Evolutionary conservation across 2,113 vertebrate genomes (phyloP), one percentile per base, ranked within the genome.

Genomic region (Cyprinus carpio): DNA sequence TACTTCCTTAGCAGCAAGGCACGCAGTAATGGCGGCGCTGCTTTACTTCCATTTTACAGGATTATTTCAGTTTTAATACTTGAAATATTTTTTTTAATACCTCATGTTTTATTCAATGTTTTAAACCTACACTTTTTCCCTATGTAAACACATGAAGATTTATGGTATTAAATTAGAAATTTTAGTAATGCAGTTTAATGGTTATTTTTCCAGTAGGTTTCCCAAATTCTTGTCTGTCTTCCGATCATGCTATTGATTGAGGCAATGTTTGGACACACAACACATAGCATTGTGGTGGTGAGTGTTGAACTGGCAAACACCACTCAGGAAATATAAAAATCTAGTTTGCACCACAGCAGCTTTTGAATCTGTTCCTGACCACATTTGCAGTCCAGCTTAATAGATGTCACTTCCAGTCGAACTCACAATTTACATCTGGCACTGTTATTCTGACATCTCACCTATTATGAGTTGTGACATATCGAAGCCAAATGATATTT

Each of bases 381-480:
- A 23, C 75, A 77, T 58, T 77, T 77, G 20, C 51, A 23, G 23
- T 80, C 13, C 15, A 12, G 58, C 46, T 80, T 46, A 80, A 80
- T 64, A 18, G 8, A 43, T 27, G 58, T 46, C 58, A 46, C 13
- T 80, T 62, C 34, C 77, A 46, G n/a, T 64, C 10, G 23, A 62
- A 15, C 23, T 62, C 23, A 79, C 58, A 64, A 64, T 64, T 80
- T 80, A 25, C n/a, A 37, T 60, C 31, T 27, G 58, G 23, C 60
- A 25, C 34, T 40, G 37, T 43, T 64, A 80, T 46, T 43, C 34
- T 78, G 51, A 78, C 76, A 79, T 62, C 40, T 40, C 12, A 25
- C 31, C 54, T 40, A 37, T 79, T 79, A 79, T 25, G 16, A 16
- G 77, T 40, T 43, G 34, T 79, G 29, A 25, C 54, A 79, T 79